phyloP scores from a whole-genome alignment of 2,888 invertebrate species.

The Brachyptera risi region DNA sequence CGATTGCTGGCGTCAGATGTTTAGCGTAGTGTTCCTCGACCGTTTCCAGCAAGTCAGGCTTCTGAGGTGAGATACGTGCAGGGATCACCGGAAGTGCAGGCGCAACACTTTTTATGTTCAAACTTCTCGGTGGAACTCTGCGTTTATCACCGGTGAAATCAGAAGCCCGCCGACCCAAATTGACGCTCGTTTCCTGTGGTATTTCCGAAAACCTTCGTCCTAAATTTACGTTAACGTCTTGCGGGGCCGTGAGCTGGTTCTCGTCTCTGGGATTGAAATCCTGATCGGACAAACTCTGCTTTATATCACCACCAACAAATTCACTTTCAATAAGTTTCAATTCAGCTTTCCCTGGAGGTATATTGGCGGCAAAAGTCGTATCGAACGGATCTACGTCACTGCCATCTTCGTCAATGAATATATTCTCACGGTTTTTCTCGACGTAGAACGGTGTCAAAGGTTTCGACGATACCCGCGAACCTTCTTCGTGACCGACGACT shows the following conservation, averaged over 20 bases:
- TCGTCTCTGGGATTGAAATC: conserved; percentile 35
- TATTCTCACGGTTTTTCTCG: conserved; percentile 4
- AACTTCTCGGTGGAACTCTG: conserved; percentile 26
- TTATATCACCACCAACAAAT: conserved; percentile 49
- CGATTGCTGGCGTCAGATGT: conserved; percentile 61
- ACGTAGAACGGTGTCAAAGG: conserved; percentile 76
- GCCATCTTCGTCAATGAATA: conserved; percentile 36
- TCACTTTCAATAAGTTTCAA: conserved; percentile 72
- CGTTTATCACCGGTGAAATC: conserved; percentile 27
- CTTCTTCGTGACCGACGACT: conserved; percentile 26
- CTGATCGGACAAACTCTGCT: conserved; percentile 38
- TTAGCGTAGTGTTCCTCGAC: conserved; percentile 62
- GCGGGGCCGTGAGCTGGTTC: neutral
- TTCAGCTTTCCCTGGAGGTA: conserved; percentile 74
- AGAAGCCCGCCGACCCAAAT: conserved; percentile 23
- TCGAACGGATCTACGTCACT: conserved; percentile 70
- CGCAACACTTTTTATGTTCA: conserved; percentile 18
- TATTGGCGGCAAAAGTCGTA: conserved; percentile 73
- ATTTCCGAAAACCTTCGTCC: conserved; percentile 11
- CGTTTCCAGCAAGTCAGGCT: conserved; percentile 43
- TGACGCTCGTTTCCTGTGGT: neutral
- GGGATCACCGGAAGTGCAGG: conserved; percentile 10
- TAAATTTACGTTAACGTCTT: neutral
- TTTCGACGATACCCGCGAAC: conserved; percentile 48
- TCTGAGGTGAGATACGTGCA: conserved; percentile 24